Base-by-base conservation (phyloP, 2,797 vertebrate species). In the Caiman crocodilus region DNA sequence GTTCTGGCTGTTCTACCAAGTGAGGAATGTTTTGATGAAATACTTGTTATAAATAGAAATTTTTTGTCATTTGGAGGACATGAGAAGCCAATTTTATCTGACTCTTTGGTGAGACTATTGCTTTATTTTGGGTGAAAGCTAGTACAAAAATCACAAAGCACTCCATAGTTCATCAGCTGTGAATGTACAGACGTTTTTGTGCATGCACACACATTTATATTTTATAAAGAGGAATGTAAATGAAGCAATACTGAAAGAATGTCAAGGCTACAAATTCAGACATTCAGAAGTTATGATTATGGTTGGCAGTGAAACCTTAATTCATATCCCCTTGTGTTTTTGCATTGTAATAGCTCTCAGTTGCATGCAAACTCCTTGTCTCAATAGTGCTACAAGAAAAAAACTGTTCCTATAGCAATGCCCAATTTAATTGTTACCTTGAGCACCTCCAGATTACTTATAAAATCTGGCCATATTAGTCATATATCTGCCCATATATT, bases 1-100 rank as follows among this genome's bases (percentile, higher is more conserved):
- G 4, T 71, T 92, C 85, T 28, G 21, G 25, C 73, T 78, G 0
- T 77, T 57, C 90, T 82, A 30, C 17, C 30, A 69, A 69, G 32
- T 50, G 9, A 50, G 20, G 58, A 16, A 73, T 30, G 50, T 8
- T 28, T 17, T 64, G 76, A 67, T 87, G 90, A 77, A 87, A 28
- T 17, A 32, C 28, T 20, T 4, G 5, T 85, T 78, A 28, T 9
- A 4, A 1, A 59, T 20, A 58, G 73, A 61, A 28, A 63, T 71
- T 93, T 95, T 91, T 89, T 30, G 4, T 83, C 83, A 81, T 60
- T 5, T 63, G 76, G 32, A 30, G 13, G 78, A 50, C 83, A 88
- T 84, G 84, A 87, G 42, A 87, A 84, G 75, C n/a, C 18, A 26
- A 13, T 85, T 91, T 92, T 87, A 28, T 67, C 35, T 67, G 65